Percentiles rank a stretch among this genome's conserved stretches.
Evolutionary conservation across 2,113 vertebrate species (phyloP).

Genomic region (Cynopterus brachyotis): DNA sequence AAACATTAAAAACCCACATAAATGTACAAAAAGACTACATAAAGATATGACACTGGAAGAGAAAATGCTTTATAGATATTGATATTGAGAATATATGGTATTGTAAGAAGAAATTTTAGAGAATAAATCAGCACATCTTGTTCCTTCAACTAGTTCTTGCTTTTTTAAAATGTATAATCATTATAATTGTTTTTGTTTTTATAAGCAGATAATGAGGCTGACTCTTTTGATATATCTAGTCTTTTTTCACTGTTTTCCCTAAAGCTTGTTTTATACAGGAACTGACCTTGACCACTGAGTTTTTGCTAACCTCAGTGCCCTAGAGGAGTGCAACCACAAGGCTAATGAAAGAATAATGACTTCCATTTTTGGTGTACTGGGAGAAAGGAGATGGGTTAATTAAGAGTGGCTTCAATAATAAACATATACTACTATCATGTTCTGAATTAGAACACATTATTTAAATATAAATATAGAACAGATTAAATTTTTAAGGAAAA

Average conservation of each 20-base stretch:
- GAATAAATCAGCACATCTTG: not conserved
- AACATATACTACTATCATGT: not conserved
- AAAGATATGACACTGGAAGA: not conserved
- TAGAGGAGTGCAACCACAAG: not conserved
- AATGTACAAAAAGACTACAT: not conserved
- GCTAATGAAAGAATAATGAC: not conserved
- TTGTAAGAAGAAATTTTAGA: not conserved
- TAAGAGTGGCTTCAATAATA: slow-evolving; percentile 1
- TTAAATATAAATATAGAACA: slow-evolving; percentile 21
- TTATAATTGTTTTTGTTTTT: not conserved
- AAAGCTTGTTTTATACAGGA: slow-evolving; percentile 3
- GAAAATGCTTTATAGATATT: not conserved
- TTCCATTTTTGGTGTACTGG: not conserved
- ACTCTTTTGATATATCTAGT: not conserved
- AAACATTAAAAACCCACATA: slow-evolving; percentile 34
- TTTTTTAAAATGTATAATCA: not conserved
- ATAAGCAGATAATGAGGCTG: not conserved
- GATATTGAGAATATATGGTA: not conserved
- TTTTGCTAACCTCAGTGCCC: not conserved
- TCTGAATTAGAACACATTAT: not conserved
- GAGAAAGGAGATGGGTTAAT: not conserved
- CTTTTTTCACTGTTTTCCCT: not conserved
- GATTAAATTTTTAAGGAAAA: slow-evolving; percentile 11
- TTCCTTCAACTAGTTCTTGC: not conserved
- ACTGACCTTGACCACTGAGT: not conserved